Evolutionary conservation across 2,113 vertebrate species (phyloP).

Genomic region (Phasianus colchicus): DNA sequence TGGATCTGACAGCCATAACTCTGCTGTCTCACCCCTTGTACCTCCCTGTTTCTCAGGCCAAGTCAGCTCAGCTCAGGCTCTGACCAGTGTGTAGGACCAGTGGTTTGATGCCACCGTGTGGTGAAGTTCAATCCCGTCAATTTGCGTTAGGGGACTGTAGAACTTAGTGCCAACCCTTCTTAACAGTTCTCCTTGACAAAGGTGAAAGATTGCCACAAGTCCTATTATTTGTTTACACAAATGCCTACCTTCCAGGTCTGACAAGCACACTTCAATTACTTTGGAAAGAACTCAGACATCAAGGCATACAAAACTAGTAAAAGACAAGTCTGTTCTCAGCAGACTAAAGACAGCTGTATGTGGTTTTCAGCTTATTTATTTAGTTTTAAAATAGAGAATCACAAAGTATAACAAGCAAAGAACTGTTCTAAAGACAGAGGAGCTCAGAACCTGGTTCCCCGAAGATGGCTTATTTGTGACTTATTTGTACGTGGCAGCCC

Average conservation of each 20-base stretch:
- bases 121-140: not conserved
- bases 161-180: not conserved
- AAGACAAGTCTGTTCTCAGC: not conserved
- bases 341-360: not conserved
- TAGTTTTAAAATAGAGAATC: not conserved
- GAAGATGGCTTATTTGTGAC: not conserved
- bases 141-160: not conserved
- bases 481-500: not conserved
- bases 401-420: not conserved
- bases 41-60: not conserved
- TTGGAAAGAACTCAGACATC: not conserved
- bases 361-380: not conserved
- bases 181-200: not conserved
- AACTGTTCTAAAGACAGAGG: not conserved
- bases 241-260: not conserved
- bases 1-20: not conserved
- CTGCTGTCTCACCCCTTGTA: not conserved
- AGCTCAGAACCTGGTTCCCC: not conserved
- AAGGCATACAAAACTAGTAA: not conserved
- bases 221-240: not conserved
- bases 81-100: not conserved
- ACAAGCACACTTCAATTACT: not conserved
- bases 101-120: slow-evolving; percentile 58
- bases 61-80: not conserved
- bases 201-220: not conserved